Conservation (phyloP, 2,888 invertebrate genomes). For the Cacoxenus indagator region DNA sequence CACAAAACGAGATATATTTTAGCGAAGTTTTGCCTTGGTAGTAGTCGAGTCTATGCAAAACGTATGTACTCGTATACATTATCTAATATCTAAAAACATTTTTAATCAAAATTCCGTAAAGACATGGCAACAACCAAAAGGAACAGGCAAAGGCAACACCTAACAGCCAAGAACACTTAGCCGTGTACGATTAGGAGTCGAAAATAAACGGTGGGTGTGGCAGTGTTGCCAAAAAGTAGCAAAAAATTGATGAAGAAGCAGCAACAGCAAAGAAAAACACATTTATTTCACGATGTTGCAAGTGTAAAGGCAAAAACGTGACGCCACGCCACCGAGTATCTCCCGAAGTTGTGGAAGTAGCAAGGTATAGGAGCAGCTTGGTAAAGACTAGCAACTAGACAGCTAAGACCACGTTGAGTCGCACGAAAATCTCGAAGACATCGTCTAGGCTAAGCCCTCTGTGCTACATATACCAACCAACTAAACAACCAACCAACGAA, state of each 20-base stretch:
- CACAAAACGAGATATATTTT: slow-evolving; percentile 1
- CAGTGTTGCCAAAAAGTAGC: background rate
- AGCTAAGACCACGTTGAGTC: background rate
- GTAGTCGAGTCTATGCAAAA: slow-evolving; percentile 5
- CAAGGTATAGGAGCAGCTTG: slow-evolving; percentile 7
- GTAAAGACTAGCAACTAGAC: background rate
- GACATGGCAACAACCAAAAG: slow-evolving; percentile 11
- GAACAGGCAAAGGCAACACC: background rate
- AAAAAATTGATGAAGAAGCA: background rate
- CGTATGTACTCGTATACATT: slow-evolving; percentile 31
- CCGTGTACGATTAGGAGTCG: background rate
- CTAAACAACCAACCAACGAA: background rate
- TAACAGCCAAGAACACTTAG: slow-evolving; percentile 7
- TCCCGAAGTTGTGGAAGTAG: background rate
- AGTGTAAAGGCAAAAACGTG: slow-evolving; percentile 29
- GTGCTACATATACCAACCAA: too few species aligned
- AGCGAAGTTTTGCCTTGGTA: background rate
- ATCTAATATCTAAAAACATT: slow-evolving; percentile 52
- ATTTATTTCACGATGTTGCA: background rate
- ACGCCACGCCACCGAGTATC: slow-evolving; percentile 21
- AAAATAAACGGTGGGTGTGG: slow-evolving; percentile 21
- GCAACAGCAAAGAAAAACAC: background rate
- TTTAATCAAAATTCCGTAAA: slow-evolving; percentile 49
- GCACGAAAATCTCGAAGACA: background rate
- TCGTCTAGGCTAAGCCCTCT: background rate